phyloP scores from a whole-genome alignment of 2,113 vertebrate genomes.

The Orientallactaga bullata region DNA sequence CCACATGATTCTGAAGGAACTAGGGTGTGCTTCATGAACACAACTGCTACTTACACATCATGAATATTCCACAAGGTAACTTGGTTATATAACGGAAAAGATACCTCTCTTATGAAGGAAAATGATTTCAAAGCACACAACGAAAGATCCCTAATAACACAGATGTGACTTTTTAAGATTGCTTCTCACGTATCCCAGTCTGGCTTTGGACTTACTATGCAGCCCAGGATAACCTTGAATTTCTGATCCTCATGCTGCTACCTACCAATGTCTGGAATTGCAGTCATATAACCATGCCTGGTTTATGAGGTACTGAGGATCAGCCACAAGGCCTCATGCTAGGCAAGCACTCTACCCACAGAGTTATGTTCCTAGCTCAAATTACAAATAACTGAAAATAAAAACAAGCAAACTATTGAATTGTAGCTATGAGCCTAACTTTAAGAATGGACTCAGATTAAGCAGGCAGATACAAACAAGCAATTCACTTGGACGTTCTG shows the following conservation, averaged over 20 bases:
- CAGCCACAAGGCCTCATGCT: too few species aligned
- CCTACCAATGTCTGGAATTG: too few species aligned
- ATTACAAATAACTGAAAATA: not conserved
- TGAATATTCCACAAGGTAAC: not conserved
- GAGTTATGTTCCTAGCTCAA: too few species aligned
- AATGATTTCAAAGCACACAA: slow-evolving; percentile 25
- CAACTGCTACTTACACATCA: not conserved
- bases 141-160: not conserved
- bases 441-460: slow-evolving; percentile 20
- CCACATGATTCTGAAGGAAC: not conserved
- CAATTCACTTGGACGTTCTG: not conserved
- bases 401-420: slow-evolving; percentile 12
- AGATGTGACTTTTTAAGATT: not conserved
- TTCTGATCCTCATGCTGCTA: too few species aligned
- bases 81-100: not conserved
- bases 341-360: too few species aligned
- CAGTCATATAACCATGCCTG: too few species aligned
- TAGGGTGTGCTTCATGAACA: not conserved
- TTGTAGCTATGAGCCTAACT: not conserved
- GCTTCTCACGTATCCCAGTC: too few species aligned
- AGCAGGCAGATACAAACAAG: not conserved
- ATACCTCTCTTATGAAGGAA: not conserved
- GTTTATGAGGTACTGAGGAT: too few species aligned
- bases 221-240: too few species aligned
- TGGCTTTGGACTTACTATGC: too few species aligned